These are phyloP conservation scores for Chlorops oryzae DNA, from an alignment of 1,140 invertebrate genomes.

Conservation along the genomic window DNA sequence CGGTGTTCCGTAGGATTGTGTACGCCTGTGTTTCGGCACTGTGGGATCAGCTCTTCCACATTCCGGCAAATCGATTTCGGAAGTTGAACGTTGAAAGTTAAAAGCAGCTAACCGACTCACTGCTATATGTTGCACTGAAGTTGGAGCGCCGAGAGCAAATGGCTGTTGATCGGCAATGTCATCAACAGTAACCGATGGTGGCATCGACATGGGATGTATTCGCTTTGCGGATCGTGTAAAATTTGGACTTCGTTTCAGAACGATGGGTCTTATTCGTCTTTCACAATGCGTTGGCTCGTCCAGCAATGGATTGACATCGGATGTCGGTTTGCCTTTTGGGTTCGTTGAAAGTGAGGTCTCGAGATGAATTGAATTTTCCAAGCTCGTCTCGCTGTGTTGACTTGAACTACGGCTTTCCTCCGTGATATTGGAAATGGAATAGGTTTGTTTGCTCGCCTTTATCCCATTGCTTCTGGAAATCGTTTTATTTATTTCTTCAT, in stretches of 20 bases:
- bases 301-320: conserved; percentile 38
- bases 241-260: conserved; percentile 41
- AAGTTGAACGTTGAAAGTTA: conserved; percentile 40
- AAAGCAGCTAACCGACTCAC: conserved; percentile 28
- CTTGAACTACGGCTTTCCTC: conserved; percentile 44
- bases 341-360: conserved; percentile 34
- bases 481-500: no score
- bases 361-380: conserved; percentile 17
- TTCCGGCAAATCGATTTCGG: conserved; percentile 37
- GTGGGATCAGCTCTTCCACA: conserved; percentile 14
- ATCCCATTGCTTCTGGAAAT: background rate
- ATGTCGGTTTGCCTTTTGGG: conserved; percentile 29
- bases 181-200: conserved; percentile 1
- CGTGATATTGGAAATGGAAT: conserved; percentile 39
- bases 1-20: conserved; percentile 42
- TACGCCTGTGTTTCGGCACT: conserved; percentile 28
- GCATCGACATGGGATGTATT: conserved; percentile 10
- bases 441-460: conserved; percentile 21
- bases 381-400: conserved; percentile 41
- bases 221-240: conserved; percentile 23
- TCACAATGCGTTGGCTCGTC: conserved; percentile 29
- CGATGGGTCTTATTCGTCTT: conserved; percentile 34
- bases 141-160: background rate
- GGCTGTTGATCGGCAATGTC: background rate
- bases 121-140: conserved; percentile 8